These are phyloP conservation scores for Diphyllodes magnificus DNA, from an alignment of 2,113 vertebrate genomes.

Conservation along the genomic window DNA sequence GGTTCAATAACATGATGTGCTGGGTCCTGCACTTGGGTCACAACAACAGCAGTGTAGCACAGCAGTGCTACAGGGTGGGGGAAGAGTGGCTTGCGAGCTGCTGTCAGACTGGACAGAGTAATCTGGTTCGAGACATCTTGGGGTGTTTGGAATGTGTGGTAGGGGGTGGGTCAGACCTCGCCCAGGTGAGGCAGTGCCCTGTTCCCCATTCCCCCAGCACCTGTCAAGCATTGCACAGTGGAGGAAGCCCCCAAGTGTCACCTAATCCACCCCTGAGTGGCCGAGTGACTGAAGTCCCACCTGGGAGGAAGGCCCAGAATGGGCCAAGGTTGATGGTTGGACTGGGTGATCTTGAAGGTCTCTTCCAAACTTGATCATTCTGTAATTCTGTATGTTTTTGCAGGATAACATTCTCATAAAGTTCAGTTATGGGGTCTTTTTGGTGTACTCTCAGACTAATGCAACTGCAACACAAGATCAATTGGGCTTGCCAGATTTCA, in stretches of 20 bases:
- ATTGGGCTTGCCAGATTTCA: not conserved
- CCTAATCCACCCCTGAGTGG: not conserved
- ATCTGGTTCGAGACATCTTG: not conserved
- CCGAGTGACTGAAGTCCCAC: accelerated
- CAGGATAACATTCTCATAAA: not conserved
- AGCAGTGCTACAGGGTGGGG: not conserved
- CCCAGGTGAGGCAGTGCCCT: not conserved
- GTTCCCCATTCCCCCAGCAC: not conserved
- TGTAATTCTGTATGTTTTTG: not conserved
- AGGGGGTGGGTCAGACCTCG: not conserved
- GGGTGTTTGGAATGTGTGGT: not conserved
- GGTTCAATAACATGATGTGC: no score
- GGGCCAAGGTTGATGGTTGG: not conserved
- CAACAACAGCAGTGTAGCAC: not conserved
- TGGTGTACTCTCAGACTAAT: not conserved
- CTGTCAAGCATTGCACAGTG: not conserved
- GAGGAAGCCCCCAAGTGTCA: not conserved
- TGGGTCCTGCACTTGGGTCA: not conserved
- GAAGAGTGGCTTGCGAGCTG: not conserved
- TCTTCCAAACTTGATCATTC: not conserved
- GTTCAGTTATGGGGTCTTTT: not conserved
- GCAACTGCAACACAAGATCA: not conserved
- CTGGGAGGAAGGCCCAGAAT: not conserved
- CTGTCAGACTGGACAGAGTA: not conserved
- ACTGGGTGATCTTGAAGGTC: not conserved